Evolutionary conservation across 1,140 invertebrate species (phyloP).

Genomic region (Drosophila sp.): DNA sequence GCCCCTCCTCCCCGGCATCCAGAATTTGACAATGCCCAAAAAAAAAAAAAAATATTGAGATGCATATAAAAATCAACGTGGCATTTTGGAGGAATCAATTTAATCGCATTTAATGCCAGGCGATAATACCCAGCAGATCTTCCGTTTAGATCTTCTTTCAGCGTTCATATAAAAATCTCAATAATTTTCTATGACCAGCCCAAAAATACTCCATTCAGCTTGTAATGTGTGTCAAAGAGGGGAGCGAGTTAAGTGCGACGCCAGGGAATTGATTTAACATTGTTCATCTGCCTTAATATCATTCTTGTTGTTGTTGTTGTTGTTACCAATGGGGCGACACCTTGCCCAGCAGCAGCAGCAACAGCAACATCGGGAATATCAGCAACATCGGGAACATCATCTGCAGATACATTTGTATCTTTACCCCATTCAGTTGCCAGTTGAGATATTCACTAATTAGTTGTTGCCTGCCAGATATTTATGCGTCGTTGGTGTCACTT

Average conservation of each 20-base stretch:
- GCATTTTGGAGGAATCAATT: constrained; percentile 77
- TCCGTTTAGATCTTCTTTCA: constrained; percentile 32
- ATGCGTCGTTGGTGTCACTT: constrained; percentile 76
- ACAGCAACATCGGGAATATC: neutral
- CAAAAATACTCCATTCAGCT: constrained; percentile 49
- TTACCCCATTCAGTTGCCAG: constrained; percentile 50
- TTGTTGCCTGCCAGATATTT: constrained; percentile 78
- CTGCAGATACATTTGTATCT: constrained; percentile 20
- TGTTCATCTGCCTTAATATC: constrained; percentile 39
- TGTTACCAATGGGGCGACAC: constrained; percentile 60
- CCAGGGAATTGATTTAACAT: constrained; percentile 75
- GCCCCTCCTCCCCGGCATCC: too few species aligned
- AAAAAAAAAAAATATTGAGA: constrained; percentile 35
- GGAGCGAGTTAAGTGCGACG: constrained; percentile 66
- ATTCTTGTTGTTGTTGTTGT: constrained; percentile 3
- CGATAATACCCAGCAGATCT: constrained; percentile 43
- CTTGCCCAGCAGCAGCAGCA: constrained; percentile 47
- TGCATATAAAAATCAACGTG: constrained; percentile 66
- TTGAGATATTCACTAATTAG: constrained; percentile 74
- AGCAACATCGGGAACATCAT: neutral
- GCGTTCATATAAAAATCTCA: constrained; percentile 71
- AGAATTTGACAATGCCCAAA: constrained; percentile 61
- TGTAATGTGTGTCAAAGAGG: constrained; percentile 43
- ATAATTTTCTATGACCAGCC: constrained; percentile 62
- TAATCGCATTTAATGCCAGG: constrained; percentile 79